Percentiles rank a stretch among this genome's conserved stretches.
These are phyloP conservation scores for Drosophila mulleri DNA, from an alignment of 2,888 invertebrate species.

Conservation along the genomic window DNA sequence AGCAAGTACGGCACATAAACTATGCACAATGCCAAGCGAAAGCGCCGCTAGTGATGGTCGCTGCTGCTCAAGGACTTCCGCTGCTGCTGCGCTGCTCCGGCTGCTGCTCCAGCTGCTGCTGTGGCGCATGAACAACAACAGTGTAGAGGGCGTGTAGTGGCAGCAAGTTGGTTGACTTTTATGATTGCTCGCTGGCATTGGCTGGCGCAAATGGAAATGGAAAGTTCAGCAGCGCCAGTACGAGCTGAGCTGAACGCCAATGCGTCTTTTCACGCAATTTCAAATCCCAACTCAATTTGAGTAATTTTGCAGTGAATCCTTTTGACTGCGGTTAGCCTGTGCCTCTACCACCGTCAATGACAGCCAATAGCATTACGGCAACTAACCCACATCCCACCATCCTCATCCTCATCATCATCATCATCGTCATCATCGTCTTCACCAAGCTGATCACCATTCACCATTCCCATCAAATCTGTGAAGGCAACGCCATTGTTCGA, in stretches of 20 bases:
- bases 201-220: constrained; percentile 63
- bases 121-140: constrained; percentile 55
- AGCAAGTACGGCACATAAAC: constrained; percentile 58
- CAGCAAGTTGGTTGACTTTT: constrained; percentile 71
- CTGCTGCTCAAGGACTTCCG: constrained; percentile 56
- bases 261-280: constrained; percentile 77
- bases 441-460: constrained; percentile 19
- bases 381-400: constrained; percentile 7
- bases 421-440: background rate
- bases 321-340: constrained; percentile 65
- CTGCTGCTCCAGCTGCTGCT: constrained; percentile 34
- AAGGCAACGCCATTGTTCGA: constrained; percentile 67
- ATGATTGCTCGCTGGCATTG: constrained; percentile 73
- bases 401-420: background rate
- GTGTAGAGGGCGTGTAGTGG: constrained; percentile 7
- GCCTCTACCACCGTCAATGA: constrained; percentile 22
- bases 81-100: constrained; percentile 38
- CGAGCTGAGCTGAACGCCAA: constrained; percentile 50
- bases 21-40: constrained; percentile 70
- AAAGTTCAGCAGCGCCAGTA: constrained; percentile 30
- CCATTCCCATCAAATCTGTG: constrained; percentile 37
- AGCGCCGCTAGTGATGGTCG: constrained; percentile 63
- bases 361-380: constrained; percentile 15
- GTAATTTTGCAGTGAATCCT: constrained; percentile 80
- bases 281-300: constrained; percentile 81